Evolutionary conservation across 2,113 vertebrate genomes (phyloP).

Genomic region (Cariama cristata): DNA sequence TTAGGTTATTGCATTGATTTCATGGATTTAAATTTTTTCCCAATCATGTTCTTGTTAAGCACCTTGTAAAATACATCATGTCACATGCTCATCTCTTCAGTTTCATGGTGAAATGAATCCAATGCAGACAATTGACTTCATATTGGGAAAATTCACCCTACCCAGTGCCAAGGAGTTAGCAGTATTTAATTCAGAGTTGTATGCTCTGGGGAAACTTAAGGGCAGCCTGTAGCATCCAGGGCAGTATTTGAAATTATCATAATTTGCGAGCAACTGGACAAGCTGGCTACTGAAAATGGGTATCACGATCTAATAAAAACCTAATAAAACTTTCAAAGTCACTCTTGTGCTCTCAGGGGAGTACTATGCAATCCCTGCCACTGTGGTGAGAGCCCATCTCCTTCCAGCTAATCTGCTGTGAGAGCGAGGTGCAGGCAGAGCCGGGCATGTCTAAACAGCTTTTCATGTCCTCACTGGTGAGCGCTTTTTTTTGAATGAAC

Average conservation of each 20-base stretch:
- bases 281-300: background rate
- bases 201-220: background rate
- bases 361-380: background rate
- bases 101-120: background rate
- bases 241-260: constrained; percentile 17
- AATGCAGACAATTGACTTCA: background rate
- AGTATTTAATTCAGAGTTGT: background rate
- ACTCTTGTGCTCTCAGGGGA: background rate
- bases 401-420: constrained; percentile 5
- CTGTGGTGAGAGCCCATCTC: background rate
- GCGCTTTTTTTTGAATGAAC: background rate
- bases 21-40: constrained; percentile 67
- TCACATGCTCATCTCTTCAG: background rate
- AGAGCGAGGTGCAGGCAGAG: background rate
- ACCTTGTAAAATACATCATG: constrained; percentile 63
- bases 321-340: constrained; percentile 37
- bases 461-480: background rate
- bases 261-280: background rate
- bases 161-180: background rate
- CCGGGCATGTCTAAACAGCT: background rate
- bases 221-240: background rate
- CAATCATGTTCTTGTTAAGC: constrained; percentile 68
- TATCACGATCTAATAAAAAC: background rate
- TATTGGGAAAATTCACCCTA: background rate
- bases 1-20: constrained; percentile 75